Evolutionary conservation across 1,140 invertebrate genomes (phyloP).

Genomic region (Heliconius hermathena): DNA sequence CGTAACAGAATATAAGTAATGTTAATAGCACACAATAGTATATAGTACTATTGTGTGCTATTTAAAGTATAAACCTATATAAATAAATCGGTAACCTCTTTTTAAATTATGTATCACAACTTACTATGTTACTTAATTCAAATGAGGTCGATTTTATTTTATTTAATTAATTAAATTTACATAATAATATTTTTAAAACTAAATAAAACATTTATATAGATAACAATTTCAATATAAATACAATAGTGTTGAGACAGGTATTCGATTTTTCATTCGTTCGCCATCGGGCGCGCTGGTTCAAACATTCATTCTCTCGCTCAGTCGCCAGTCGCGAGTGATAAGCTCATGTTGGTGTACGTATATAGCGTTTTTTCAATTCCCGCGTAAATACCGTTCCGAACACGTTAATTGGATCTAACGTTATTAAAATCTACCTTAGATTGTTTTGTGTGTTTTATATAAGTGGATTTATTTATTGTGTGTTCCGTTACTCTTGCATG

Average conservation of each 20-base stretch:
- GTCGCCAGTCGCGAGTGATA: slow-evolving; percentile 68
- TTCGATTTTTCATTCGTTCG: slow-evolving; percentile 43
- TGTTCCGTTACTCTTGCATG: slow-evolving; percentile 46
- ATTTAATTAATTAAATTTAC: not conserved
- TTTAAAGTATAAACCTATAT: not conserved
- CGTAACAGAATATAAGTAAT: too few species aligned
- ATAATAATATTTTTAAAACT: not conserved
- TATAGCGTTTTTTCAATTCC: slow-evolving; percentile 41
- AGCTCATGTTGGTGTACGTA: slow-evolving; percentile 50
- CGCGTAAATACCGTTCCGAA: slow-evolving; percentile 54
- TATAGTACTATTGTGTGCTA: too few species aligned
- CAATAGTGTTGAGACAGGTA: not conserved
- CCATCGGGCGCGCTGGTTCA: slow-evolving; percentile 30
- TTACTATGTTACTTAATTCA: not conserved
- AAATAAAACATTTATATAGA: not conserved
- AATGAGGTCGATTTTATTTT: not conserved
- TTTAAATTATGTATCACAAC: not conserved
- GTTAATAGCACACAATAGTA: not conserved
- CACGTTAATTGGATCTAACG: slow-evolving; percentile 59
- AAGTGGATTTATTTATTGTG: slow-evolving; percentile 61
- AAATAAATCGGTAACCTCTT: not conserved
- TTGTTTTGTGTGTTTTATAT: slow-evolving; percentile 53
- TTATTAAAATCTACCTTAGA: slow-evolving; percentile 55
- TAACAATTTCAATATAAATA: not conserved
- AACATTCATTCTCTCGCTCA: slow-evolving; percentile 46